A percentile compares a stretch with the other conserved stretches of the same genome.
These are phyloP conservation scores for Thelaira solivaga DNA, from an alignment of 2,888 invertebrate species.

Conservation along the genomic window DNA sequence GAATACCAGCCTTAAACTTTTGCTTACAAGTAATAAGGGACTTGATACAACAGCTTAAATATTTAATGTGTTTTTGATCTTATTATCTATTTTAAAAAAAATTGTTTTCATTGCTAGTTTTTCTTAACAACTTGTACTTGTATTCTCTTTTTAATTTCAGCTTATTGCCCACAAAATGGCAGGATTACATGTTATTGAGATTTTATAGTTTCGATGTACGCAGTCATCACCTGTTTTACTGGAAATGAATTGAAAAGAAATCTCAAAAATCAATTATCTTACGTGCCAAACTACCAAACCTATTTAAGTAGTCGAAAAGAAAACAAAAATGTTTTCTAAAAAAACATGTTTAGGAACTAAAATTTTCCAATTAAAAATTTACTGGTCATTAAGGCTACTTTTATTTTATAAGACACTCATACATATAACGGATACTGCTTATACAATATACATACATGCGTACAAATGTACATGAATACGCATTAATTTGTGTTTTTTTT, in stretches of 20 bases:
- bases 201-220: constrained; percentile 74
- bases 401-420: not conserved
- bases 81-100: not conserved
- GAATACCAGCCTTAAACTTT: too few relatives aligned
- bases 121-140: not conserved
- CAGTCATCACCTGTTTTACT: constrained; percentile 74
- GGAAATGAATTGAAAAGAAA: constrained; percentile 68
- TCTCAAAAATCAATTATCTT: constrained; percentile 34
- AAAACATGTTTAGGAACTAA: not conserved
- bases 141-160: constrained; percentile 63
- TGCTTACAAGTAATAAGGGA: too few relatives aligned
- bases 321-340: not conserved
- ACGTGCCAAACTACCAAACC: constrained; percentile 57
- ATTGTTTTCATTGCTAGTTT: not conserved
- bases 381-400: constrained; percentile 32
- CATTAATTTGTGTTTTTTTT: not conserved
- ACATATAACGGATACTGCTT: constrained; percentile 29
- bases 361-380: constrained; percentile 8
- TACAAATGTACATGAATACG: too few relatives aligned
- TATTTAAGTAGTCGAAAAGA: constrained; percentile 32
- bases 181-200: constrained; percentile 73
- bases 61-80: too few relatives aligned
- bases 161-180: constrained; percentile 74
- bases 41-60: too few relatives aligned
- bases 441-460: not conserved